These are phyloP conservation scores for Falco naumanni DNA, from an alignment of 2,797 vertebrate genomes.

Conservation along the genomic window DNA sequence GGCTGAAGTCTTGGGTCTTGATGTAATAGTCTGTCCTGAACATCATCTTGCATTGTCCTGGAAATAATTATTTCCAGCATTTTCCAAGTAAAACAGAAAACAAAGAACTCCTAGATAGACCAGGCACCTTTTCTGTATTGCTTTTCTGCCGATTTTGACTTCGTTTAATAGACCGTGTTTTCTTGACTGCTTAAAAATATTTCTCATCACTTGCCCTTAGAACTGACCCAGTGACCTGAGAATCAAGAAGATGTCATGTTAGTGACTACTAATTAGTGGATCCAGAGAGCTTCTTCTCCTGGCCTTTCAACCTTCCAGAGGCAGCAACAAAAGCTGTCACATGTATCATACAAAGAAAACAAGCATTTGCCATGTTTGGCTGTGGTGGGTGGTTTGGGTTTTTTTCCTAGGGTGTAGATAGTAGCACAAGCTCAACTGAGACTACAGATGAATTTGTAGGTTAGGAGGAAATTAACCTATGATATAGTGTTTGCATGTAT, in stretches of 20 bases:
- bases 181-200: conserved; percentile 60
- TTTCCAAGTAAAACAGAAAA: conserved; percentile 19
- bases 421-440: conserved; percentile 53
- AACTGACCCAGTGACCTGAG: conserved; percentile 79
- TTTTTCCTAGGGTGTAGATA: neutral
- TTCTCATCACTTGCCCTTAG: conserved; percentile 67
- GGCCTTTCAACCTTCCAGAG: conserved; percentile 79
- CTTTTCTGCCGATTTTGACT: neutral
- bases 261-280: conserved; percentile 86
- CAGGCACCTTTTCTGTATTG: neutral
- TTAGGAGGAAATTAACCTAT: conserved; percentile 70
- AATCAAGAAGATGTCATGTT: conserved; percentile 80
- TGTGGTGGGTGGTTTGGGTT: neutral
- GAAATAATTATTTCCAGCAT: conserved; percentile 28
- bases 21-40: neutral
- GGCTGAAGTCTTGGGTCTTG: neutral
- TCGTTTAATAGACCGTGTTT: conserved; percentile 40
- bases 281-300: conserved; percentile 73
- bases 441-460: conserved; percentile 66
- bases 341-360: conserved; percentile 77
- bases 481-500: conserved; percentile 8
- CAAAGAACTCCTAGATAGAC: neutral
- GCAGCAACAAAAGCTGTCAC: conserved; percentile 77
- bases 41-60: neutral
- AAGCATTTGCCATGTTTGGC: conserved; percentile 41